Conservation (phyloP, 1,140 invertebrate genomes). For the Megathymus violae region DNA sequence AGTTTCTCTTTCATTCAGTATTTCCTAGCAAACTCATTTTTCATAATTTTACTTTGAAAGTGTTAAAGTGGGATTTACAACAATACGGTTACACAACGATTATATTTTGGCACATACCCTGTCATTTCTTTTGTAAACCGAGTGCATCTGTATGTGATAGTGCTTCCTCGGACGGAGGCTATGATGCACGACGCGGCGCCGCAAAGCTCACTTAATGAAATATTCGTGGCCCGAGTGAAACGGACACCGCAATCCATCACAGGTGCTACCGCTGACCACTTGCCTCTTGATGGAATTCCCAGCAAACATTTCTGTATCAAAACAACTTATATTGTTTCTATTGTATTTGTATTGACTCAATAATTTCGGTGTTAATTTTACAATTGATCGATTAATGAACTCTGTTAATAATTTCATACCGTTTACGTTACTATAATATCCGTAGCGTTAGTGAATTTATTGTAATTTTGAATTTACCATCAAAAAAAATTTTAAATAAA, state of each 20-base stretch:
- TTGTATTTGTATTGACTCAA: no score
- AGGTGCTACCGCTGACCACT: slow-evolving; percentile 59
- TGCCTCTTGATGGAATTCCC: slow-evolving; percentile 22
- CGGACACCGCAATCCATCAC: slow-evolving; percentile 72
- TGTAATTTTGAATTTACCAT: no score
- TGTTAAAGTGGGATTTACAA: neutral
- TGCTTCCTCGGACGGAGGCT: slow-evolving; percentile 55
- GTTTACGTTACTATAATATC: no score
- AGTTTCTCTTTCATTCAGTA: neutral
- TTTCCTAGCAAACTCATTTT: neutral
- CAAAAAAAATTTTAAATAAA: no score
- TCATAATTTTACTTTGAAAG: neutral
- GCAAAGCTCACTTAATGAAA: slow-evolving; percentile 76
- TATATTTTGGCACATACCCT: slow-evolving; percentile 52
- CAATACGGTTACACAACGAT: neutral
- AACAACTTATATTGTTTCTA: neutral
- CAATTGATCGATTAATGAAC: no score
- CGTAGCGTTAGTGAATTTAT: no score
- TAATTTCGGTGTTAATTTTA: no score
- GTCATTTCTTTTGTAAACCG: slow-evolving; percentile 76
- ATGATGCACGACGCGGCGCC: slow-evolving; percentile 66
- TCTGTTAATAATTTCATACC: no score
- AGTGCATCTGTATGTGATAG: slow-evolving; percentile 71
- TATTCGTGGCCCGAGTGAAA: slow-evolving; percentile 74
- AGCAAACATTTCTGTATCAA: slow-evolving; percentile 2